Conservation (phyloP, 2,888 invertebrate species). For the Desoria tigrina region DNA sequence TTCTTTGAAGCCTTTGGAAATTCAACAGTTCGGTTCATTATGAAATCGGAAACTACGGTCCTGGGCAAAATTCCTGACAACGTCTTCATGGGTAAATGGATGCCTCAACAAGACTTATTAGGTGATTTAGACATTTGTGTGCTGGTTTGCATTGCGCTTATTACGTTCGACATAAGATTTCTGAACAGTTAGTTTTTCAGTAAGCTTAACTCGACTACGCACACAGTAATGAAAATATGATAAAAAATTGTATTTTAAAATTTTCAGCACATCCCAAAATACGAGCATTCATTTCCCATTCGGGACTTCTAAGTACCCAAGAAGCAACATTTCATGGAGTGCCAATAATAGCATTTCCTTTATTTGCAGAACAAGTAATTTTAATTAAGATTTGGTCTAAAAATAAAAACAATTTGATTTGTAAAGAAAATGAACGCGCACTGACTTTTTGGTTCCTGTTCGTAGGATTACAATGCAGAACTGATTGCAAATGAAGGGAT, state of each 20-base stretch:
- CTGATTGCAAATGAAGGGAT: conserved; percentile 29
- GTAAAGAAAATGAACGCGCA: too few relatives aligned
- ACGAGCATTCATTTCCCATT: conserved; percentile 43
- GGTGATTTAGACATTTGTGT: conserved; percentile 14
- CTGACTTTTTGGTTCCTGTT: too few relatives aligned
- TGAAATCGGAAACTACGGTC: conserved; percentile 16
- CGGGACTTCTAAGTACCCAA: conserved; percentile 26
- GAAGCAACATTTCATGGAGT: conserved; percentile 44
- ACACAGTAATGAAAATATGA: neutral
- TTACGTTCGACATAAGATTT: too few relatives aligned
- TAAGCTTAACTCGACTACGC: too few relatives aligned
- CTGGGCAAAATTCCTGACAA: conserved; percentile 19
- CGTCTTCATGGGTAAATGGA: conserved; percentile 27
- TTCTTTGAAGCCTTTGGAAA: conserved; percentile 36
- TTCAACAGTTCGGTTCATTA: conserved; percentile 23
- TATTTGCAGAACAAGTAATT: conserved; percentile 45
- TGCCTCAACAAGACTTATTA: conserved; percentile 31
- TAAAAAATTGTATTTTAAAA: neutral
- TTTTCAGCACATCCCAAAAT: conserved; percentile 29
- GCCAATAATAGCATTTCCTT: conserved; percentile 45
- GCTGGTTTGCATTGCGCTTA: too few relatives aligned
- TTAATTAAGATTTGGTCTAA: neutral
- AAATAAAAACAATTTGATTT: neutral
- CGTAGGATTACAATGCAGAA: conserved; percentile 41
- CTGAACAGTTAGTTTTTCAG: too few relatives aligned